Percentiles rank a stretch among this genome's conserved stretches.
phyloP scores from a whole-genome alignment of 2,113 vertebrate genomes.

The Bujurquina vittata region DNA sequence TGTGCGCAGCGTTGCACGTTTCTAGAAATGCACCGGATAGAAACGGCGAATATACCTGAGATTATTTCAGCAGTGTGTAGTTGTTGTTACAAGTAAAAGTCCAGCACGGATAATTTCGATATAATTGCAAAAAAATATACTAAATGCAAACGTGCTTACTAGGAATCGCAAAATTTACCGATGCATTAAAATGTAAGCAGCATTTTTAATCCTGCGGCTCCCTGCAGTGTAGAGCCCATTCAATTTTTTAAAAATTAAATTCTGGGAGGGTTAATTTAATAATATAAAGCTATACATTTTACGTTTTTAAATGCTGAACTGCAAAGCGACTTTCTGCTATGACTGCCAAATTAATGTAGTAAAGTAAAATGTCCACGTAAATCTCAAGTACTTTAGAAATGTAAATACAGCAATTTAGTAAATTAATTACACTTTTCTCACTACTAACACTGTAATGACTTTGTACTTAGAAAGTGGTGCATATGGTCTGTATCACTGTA shows the following conservation, averaged over 20 bases:
- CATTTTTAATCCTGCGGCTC: background rate
- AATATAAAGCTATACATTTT: background rate
- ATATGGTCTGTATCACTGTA: background rate
- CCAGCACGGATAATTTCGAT: background rate
- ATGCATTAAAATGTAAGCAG: background rate
- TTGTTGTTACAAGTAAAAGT: background rate
- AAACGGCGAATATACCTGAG: background rate
- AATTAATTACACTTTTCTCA: background rate
- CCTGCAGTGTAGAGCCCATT: background rate
- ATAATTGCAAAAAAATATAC: background rate
- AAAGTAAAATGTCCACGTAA: background rate
- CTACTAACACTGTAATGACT: background rate
- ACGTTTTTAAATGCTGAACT: background rate
- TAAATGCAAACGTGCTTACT: background rate
- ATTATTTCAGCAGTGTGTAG: background rate
- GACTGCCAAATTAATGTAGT: background rate
- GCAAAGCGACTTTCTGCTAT: too few relatives aligned
- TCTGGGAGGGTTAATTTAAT: background rate
- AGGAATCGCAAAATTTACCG: background rate
- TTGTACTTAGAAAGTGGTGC: background rate
- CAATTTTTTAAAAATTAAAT: background rate
- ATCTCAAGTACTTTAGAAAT: background rate
- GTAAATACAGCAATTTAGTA: background rate
- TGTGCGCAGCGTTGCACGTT: slow-evolving; percentile 40
- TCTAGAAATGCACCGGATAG: slow-evolving; percentile 33